A percentile compares a stretch with the other conserved stretches of the same genome.
These are phyloP conservation scores for Microtus ochrogaster DNA, from an alignment of 2,113 vertebrate genomes.

Conservation along the genomic window DNA sequence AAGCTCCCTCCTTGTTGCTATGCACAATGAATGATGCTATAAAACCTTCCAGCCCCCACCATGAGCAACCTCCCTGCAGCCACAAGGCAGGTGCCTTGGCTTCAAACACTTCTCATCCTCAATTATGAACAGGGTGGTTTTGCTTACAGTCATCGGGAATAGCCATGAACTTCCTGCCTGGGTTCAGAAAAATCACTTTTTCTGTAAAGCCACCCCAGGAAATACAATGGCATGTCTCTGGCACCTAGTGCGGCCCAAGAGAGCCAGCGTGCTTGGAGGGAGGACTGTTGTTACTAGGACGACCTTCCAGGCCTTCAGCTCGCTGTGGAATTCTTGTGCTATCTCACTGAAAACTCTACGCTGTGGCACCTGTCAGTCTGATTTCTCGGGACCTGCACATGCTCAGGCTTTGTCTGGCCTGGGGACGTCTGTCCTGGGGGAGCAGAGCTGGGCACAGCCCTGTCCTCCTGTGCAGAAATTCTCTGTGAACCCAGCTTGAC, in stretches of 20 bases:
- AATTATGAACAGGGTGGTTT: not conserved
- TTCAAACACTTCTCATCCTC: not conserved
- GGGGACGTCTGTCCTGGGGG: not conserved
- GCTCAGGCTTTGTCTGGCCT: not conserved
- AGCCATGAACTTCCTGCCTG: conserved; percentile 37
- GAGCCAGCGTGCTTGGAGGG: not conserved
- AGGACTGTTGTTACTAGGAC: not conserved
- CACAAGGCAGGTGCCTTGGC: not conserved
- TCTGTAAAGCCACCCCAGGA: conserved; percentile 1
- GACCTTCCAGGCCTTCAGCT: not conserved
- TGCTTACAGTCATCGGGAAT: not conserved
- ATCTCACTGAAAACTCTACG: not conserved
- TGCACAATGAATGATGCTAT: not conserved
- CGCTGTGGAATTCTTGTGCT: not conserved
- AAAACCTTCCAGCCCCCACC: not conserved
- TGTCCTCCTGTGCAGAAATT: not conserved
- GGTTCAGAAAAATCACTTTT: not conserved
- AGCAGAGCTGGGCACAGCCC: not conserved
- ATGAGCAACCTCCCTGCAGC: too few relatives aligned
- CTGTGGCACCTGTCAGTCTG: not conserved
- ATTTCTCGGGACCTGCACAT: not conserved
- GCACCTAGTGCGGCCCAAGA: not conserved
- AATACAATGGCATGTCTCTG: not conserved
- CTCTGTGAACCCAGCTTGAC: not conserved
- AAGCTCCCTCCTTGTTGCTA: not conserved